Evolutionary conservation across 2,797 vertebrate genomes (phyloP).

Genomic region (Ceyx erithaca): DNA sequence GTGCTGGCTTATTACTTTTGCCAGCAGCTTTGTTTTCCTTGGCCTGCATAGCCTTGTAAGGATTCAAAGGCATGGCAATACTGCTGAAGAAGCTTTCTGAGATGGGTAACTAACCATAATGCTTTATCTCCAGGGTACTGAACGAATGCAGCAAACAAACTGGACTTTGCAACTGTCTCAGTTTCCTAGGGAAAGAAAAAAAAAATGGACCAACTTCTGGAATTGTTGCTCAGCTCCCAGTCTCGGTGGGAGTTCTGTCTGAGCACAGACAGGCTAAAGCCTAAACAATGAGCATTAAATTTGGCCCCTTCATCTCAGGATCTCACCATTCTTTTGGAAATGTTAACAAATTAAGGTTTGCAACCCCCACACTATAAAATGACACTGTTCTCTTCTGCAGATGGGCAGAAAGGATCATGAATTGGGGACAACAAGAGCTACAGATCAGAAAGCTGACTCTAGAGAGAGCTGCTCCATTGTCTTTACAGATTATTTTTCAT

Average conservation of each 20-base stretch:
- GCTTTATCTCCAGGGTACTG: conserved; percentile 35
- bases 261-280: conserved; percentile 36
- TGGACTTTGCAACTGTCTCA: conserved; percentile 47
- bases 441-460: neutral
- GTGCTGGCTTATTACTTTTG: conserved; percentile 62
- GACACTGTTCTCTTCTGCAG: neutral
- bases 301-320: conserved; percentile 17
- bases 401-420: neutral
- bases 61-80: conserved; percentile 53
- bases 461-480: neutral
- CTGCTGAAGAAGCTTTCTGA: conserved; percentile 60
- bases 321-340: conserved; percentile 60
- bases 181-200: conserved; percentile 25
- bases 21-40: conserved; percentile 75
- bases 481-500: neutral
- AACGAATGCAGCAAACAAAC: conserved; percentile 25
- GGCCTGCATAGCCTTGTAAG: conserved; percentile 60
- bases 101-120: conserved; percentile 65
- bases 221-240: conserved; percentile 43
- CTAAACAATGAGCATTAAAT: conserved; percentile 46
- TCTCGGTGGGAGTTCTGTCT: conserved; percentile 46
- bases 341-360: conserved; percentile 55
- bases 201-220: conserved; percentile 59
- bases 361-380: conserved; percentile 24
- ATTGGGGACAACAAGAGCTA: neutral